A percentile compares a stretch with the other conserved stretches of the same genome.
Conservation (phyloP, 2,113 vertebrate genomes). For the Nematolebias whitei region DNA sequence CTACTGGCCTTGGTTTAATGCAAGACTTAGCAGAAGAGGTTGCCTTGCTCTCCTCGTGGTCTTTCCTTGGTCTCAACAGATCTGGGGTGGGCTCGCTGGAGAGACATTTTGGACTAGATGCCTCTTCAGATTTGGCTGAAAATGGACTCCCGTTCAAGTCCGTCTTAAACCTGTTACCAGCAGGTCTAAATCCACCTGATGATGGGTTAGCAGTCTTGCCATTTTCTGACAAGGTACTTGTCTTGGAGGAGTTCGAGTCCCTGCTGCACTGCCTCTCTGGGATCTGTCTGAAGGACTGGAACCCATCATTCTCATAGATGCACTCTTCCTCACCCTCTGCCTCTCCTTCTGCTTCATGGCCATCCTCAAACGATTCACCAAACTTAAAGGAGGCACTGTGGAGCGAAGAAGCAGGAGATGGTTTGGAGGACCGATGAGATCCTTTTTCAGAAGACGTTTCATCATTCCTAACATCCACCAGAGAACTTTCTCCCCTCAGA, state of each 20-base stretch:
- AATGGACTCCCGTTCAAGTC: constrained; percentile 83
- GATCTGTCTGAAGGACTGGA: constrained; percentile 79
- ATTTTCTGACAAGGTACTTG: constrained; percentile 74
- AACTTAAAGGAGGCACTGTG: constrained; percentile 86
- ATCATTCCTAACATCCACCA: constrained; percentile 67
- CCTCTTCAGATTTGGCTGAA: constrained; percentile 69
- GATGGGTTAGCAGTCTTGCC: constrained; percentile 75
- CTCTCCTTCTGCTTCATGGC: constrained; percentile 79
- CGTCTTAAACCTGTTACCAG: constrained; percentile 83
- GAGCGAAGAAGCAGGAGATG: constrained; percentile 78
- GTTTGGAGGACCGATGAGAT: constrained; percentile 68
- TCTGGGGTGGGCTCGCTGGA: constrained; percentile 85
- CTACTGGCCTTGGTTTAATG: constrained; percentile 89
- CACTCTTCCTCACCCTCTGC: constrained; percentile 80
- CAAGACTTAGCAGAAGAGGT: constrained; percentile 79
- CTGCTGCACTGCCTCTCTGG: constrained; percentile 86
- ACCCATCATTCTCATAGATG: constrained; percentile 96
- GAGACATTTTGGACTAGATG: constrained; percentile 85
- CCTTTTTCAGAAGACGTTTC: constrained; percentile 66
- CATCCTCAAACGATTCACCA: constrained; percentile 85
- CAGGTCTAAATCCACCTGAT: constrained; percentile 80
- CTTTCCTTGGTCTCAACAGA: constrained; percentile 72
- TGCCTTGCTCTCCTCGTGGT: constrained; percentile 79
- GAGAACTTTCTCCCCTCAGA: constrained; percentile 66
- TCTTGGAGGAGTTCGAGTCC: constrained; percentile 86